phyloP scores from a whole-genome alignment of 1,140 invertebrate genomes.

The Metaphire vulgaris region DNA sequence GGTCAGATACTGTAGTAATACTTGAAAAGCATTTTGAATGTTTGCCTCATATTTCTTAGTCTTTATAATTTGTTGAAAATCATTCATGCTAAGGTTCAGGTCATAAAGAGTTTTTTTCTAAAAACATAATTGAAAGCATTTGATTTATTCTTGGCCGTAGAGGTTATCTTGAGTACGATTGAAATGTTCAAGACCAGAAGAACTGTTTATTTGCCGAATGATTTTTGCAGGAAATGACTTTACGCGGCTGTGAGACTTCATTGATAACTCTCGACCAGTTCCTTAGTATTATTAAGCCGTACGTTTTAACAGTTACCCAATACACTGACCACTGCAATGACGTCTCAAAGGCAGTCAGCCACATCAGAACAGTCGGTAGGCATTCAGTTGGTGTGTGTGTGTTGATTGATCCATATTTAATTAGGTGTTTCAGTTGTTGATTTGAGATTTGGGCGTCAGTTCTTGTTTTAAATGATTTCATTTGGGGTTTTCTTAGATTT shows the following conservation, averaged over 20 bases:
- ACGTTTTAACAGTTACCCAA: background rate
- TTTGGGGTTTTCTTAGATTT: background rate
- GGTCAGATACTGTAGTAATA: no score
- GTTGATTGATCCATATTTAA: no score
- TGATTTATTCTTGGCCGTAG: background rate
- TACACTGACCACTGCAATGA: background rate
- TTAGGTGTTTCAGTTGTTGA: background rate
- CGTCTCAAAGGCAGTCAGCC: background rate
- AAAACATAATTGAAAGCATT: background rate
- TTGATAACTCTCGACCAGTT: background rate
- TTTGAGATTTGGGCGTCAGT: background rate
- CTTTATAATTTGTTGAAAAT: no score
- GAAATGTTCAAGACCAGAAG: background rate
- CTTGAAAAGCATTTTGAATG: no score
- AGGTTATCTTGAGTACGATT: background rate
- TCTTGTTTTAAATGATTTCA: background rate
- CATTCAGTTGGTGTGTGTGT: no score
- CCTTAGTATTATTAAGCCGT: background rate
- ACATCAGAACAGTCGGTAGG: background rate
- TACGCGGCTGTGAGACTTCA: background rate
- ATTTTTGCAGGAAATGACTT: background rate
- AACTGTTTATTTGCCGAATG: background rate
- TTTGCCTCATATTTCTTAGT: no score
- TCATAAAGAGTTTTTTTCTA: background rate
- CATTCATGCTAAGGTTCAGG: background rate